These are phyloP conservation scores for Chaetophractus vellerosus DNA, from an alignment of 2,797 vertebrate genomes.

Conservation along the genomic window DNA sequence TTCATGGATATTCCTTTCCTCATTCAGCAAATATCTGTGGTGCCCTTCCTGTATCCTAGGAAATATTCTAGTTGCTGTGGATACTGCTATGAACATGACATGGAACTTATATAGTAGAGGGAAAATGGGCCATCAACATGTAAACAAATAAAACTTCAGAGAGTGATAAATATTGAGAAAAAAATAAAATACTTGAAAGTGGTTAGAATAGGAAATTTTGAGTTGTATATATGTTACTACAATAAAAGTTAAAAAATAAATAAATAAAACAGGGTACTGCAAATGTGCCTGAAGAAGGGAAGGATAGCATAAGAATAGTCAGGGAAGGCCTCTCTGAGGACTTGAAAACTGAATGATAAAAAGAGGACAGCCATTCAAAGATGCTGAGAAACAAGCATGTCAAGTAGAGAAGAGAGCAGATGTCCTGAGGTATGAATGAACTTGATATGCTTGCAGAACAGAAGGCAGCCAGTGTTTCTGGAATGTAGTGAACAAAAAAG, in stretches of 20 bases:
- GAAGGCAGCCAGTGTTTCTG: neutral
- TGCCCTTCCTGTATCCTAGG: neutral
- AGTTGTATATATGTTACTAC: neutral
- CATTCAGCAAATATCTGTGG: neutral
- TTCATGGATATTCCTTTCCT: conserved; percentile 17
- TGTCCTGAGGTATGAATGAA: neutral
- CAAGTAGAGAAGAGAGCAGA: neutral
- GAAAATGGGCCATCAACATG: neutral
- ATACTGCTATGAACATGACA: conserved; percentile 1
- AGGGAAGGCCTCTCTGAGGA: neutral
- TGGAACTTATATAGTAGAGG: neutral
- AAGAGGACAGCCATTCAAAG: neutral
- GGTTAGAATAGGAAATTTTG: no score
- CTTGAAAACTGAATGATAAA: neutral
- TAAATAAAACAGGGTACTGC: neutral
- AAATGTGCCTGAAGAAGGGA: neutral
- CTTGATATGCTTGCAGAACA: neutral
- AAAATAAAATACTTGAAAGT: no score
- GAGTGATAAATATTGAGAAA: no score
- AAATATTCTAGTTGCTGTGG: neutral
- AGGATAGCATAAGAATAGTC: neutral
- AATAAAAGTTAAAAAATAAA: neutral
- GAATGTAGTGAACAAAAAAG: neutral
- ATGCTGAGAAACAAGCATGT: neutral
- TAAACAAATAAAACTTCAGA: conserved; percentile 20